phyloP scores from a whole-genome alignment of 2,888 invertebrate genomes.

The Muschampia plurimacula region DNA sequence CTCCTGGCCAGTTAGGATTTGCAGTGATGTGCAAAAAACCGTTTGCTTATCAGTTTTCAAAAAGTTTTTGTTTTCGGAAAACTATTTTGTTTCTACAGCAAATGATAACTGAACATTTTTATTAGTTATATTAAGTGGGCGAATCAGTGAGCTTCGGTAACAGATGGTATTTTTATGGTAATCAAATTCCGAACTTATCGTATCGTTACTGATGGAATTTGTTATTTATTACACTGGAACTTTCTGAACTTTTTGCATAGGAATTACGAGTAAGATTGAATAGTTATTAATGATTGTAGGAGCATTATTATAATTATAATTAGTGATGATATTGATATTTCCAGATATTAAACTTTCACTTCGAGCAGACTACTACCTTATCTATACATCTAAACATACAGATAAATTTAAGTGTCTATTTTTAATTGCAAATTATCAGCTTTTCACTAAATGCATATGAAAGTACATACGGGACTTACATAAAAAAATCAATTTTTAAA shows the following conservation, averaged over 20 bases:
- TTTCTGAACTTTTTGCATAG: background rate
- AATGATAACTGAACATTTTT: slow-evolving; percentile 12
- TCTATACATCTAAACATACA: too few species aligned
- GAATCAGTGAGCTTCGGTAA: slow-evolving; percentile 11
- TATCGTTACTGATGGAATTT: slow-evolving; percentile 16
- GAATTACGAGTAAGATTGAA: background rate
- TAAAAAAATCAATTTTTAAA: too few species aligned
- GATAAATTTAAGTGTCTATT: too few species aligned
- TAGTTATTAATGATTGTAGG: background rate
- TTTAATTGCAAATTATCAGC: too few species aligned
- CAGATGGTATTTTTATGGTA: slow-evolving; percentile 15
- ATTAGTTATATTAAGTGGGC: slow-evolving; percentile 14
- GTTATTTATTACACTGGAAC: slow-evolving; percentile 14
- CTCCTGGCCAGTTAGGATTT: background rate
- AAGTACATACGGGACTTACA: too few species aligned
- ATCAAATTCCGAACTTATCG: background rate
- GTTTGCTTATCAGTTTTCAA: background rate
- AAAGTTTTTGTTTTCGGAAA: background rate
- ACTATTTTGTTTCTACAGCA: background rate
- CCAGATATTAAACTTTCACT: too few species aligned
- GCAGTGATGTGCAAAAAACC: background rate
- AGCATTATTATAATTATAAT: background rate
- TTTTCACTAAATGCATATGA: too few species aligned
- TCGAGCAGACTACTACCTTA: too few species aligned
- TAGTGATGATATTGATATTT: background rate